Evolutionary conservation across 2,888 invertebrate species (phyloP), one percentile per base, ranked within the genome.

Genomic region (Acleris emargana): DNA sequence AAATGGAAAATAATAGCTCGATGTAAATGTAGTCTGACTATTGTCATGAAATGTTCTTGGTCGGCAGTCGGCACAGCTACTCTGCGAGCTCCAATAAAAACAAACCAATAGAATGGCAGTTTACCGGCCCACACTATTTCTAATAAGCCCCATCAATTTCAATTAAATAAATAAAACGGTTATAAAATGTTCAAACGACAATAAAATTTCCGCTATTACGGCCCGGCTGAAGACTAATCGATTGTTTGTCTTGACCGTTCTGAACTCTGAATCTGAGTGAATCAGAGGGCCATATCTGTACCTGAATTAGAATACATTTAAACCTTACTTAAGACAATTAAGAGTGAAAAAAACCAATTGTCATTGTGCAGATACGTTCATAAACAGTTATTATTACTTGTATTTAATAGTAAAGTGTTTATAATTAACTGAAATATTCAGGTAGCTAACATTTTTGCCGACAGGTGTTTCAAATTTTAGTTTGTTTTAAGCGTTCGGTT

Each of bases 151-250:
- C 86, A 86, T 88, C 85, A 81, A 84, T 86, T 84, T 82, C 89
- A 89, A 89, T 89, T 88, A 88, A 86, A 89, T 88, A 86, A 88
- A 84, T 86, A 86, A 89, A 87, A 86, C 83, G 87, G 85, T 88
- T 88, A 89, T 90, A 90, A 89, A 87, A 88, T 86, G 84, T 81
- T 79, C 78, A 81, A 85, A 81, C 79, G 84, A 84, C 86, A 85
- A 89, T 89, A 89, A 88, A 66, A 91, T 88, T 84, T 87, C 86
- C 84, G 80, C 88, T 88, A 87, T 89, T 87, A 86, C 80, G 80
- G 84, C 82, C 76, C 79, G 81, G 79, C 82, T 82, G 88, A 87
- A 85, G 76, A 80, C 80, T 86, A 91, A 91, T 89, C 88, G 89
- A 88, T 87, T 88, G 87, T 89, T 89, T 88, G 84, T 86, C 87